These are phyloP conservation scores for Dendrolimus punctatus DNA, from an alignment of 1,140 invertebrate genomes.

Conservation along the genomic window DNA sequence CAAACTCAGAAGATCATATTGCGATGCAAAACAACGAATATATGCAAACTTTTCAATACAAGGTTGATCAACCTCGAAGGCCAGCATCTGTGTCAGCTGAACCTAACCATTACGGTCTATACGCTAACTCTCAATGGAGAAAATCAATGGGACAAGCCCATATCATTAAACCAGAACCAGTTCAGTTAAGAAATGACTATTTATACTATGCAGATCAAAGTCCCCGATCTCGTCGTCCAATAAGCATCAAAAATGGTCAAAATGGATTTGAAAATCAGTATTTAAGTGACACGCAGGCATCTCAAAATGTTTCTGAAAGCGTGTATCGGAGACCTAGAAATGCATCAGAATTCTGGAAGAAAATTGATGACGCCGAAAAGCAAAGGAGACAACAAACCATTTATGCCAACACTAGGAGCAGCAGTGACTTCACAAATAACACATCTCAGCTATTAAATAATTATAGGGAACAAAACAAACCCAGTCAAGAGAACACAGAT, in stretches of 20 bases:
- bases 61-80: slow-evolving; percentile 57
- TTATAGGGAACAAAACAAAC: slow-evolving; percentile 29
- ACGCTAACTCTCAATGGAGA: slow-evolving; percentile 51
- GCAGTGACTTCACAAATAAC: slow-evolving; percentile 52
- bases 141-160: slow-evolving; percentile 36
- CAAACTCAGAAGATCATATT: slow-evolving; percentile 74
- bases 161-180: slow-evolving; percentile 47
- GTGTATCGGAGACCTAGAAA: slow-evolving; percentile 52
- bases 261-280: slow-evolving; percentile 61
- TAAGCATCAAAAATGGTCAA: slow-evolving; percentile 70
- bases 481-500: slow-evolving; percentile 29
- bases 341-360: slow-evolving; percentile 77
- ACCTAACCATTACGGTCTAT: slow-evolving; percentile 60
- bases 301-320: slow-evolving; percentile 38
- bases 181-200: slow-evolving; percentile 64
- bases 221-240: slow-evolving; percentile 77
- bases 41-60: slow-evolving; percentile 40
- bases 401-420: slow-evolving; percentile 50
- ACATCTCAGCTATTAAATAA: slow-evolving; percentile 12
- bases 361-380: slow-evolving; percentile 72
- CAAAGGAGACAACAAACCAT: slow-evolving; percentile 47
- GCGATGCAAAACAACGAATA: slow-evolving; percentile 64
- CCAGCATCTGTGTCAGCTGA: slow-evolving; percentile 74
- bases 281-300: slow-evolving; percentile 67
- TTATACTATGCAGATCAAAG: slow-evolving; percentile 79